A percentile compares a stretch with the other conserved stretches of the same genome.
phyloP scores from a whole-genome alignment of 1,140 invertebrate genomes.

The Orius insidiosus region DNA sequence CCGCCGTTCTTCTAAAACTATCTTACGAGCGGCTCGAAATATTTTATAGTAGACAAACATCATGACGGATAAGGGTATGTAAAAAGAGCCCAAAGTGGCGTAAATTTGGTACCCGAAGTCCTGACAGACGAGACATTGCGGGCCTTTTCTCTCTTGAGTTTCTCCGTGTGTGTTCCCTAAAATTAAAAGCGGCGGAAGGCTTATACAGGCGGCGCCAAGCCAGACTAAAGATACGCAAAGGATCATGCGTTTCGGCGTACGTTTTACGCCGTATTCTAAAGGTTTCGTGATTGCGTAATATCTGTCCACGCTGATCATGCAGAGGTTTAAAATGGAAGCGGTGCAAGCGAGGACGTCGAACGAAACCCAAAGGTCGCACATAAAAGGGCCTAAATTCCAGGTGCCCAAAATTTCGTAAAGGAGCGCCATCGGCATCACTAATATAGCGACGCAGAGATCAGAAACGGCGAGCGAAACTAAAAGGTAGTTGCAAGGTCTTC shows the following conservation, averaged over 20 bases:
- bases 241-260: slow-evolving; percentile 67
- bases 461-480: slow-evolving; percentile 81
- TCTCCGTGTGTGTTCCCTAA: slow-evolving; percentile 64
- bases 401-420: slow-evolving; percentile 61
- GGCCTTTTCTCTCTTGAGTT: slow-evolving; percentile 32
- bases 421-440: slow-evolving; percentile 75
- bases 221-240: slow-evolving; percentile 75
- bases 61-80: slow-evolving; percentile 77
- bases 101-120: slow-evolving; percentile 72
- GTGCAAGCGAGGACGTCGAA: slow-evolving; percentile 71
- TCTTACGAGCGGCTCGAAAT: slow-evolving; percentile 63
- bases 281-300: slow-evolving; percentile 86
- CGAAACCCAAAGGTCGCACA: slow-evolving; percentile 73
- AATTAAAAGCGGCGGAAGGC: slow-evolving; percentile 69
- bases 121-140: slow-evolving; percentile 65
- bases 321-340: slow-evolving; percentile 80
- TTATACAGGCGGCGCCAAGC: slow-evolving; percentile 75
- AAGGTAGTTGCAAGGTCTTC: slow-evolving; percentile 67
- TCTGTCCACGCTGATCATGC: slow-evolving; percentile 75
- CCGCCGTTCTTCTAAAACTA: slow-evolving; percentile 68
- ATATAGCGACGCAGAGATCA: slow-evolving; percentile 62
- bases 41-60: slow-evolving; percentile 83
- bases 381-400: slow-evolving; percentile 66
- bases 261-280: slow-evolving; percentile 71
- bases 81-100: slow-evolving; percentile 77